Percentiles rank a stretch among this genome's conserved stretches.
Evolutionary conservation across 35 echinoderm and acorn worm species (phyloP).

Genomic region (Stichopus chloronotus): DNA sequence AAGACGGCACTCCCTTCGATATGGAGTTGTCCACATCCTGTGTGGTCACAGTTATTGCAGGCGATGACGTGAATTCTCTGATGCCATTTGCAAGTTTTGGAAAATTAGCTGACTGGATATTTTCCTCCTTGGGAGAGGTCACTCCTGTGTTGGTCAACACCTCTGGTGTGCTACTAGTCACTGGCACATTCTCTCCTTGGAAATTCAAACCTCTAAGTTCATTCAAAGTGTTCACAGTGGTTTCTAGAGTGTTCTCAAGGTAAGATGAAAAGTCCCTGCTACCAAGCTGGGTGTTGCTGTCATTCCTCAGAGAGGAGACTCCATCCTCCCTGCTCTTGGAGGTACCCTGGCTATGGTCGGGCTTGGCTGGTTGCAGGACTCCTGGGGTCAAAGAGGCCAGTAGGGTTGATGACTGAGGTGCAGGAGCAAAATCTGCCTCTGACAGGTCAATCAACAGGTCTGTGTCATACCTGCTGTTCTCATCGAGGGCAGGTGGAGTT

Average conservation of each 20-base stretch:
- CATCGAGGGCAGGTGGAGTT: background rate
- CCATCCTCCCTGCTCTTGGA: background rate
- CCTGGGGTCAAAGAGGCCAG: conserved; percentile 45
- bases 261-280: conserved; percentile 67
- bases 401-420: conserved; percentile 62
- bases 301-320: background rate
- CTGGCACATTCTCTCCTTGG: background rate
- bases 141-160: too few relatives aligned
- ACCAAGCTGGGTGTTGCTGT: conserved; percentile 63
- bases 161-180: background rate
- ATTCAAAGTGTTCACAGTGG: conserved; percentile 45
- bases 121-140: background rate
- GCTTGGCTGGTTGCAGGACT: background rate
- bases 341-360: background rate
- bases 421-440: conserved; percentile 95
- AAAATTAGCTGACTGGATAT: background rate
- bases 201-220: conserved; percentile 39
- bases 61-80: background rate
- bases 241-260: conserved; percentile 36
- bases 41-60: background rate
- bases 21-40: background rate
- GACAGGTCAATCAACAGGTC: conserved; percentile 90
- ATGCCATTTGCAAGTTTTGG: conserved; percentile 11
- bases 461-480: conserved; percentile 51
- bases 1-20: background rate